Evolutionary conservation across 2,888 invertebrate species (phyloP), one percentile per base, ranked within the genome.

Genomic region (Meliscaeva auricollis): DNA sequence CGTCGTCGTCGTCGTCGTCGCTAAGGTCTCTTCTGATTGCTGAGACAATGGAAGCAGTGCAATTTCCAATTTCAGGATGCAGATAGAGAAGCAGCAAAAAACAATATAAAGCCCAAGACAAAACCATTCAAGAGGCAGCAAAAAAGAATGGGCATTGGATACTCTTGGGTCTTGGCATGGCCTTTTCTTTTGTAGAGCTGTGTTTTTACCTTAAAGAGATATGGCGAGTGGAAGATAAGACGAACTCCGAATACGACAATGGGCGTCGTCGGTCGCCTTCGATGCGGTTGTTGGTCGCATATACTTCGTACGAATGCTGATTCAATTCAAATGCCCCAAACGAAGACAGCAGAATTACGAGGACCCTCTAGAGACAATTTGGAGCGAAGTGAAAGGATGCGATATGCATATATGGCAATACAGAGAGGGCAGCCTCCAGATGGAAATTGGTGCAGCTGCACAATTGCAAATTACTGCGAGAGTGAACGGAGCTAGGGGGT

Each of bases 381-480:
- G 85, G 80, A 85, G 73, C 85, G 80, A 85, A 85, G 85, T 80
- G 85, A 85, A 85, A 85, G 85, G 85, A 80, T 75, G 58, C 79
- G 79, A 79, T 84, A 84, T 84, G 79, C 79, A 79, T 79, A 84
- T 84, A 75, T 72, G 84, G 79, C 58, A 72, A 50, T 13, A 64
- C 62, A 46, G 20, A 60, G 62, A 64, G 81, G 56, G 77, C 46
- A 72, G 64, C 15, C 41, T 35, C 30, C 11, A 56, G 44, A 66
- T 66, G 66, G 56, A 54, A 62, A 50, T 72, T 68, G 70, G 66
- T 79, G 72, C 78, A 79, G 78, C 78, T 79, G 78, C 48, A 58
- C 41, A 32, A 35, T 41, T 26, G 56, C 17, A 52, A 41, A 68
- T 46, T 60, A 30, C 5, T 32, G 1, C 8, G 41, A 26, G 32